Evolutionary conservation across 1,140 invertebrate species (phyloP).

Genomic region (Heliconius hewitsoni): DNA sequence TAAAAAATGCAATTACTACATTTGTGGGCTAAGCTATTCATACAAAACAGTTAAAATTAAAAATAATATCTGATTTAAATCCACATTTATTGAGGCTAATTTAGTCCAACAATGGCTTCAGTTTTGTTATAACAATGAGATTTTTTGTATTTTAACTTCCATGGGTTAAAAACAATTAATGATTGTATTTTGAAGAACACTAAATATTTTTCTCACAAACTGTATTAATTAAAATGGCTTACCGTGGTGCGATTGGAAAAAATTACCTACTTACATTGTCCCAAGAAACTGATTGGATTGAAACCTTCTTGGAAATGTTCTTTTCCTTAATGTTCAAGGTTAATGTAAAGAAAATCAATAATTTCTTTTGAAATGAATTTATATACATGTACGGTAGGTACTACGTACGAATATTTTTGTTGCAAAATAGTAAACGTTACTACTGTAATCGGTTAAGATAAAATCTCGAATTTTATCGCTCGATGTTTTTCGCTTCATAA

Average conservation of each 20-base stretch:
- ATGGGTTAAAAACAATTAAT: background rate
- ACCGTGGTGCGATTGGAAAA: background rate
- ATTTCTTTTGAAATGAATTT: too few species aligned
- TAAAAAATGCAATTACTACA: too few species aligned
- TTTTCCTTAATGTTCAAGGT: background rate
- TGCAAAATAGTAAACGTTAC: background rate
- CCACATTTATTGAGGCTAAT: background rate
- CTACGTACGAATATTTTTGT: background rate
- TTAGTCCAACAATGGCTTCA: background rate
- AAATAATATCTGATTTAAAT: too few species aligned
- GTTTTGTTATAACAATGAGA: background rate
- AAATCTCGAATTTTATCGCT: background rate
- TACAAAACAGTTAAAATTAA: too few species aligned
- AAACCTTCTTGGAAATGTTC: background rate
- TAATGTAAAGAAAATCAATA: background rate
- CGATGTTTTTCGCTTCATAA: slow-evolving; percentile 8
- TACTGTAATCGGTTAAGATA: background rate
- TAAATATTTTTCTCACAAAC: background rate
- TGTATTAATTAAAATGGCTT: background rate
- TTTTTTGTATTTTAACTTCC: background rate
- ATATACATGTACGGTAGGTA: too few species aligned
- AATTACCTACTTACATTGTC: background rate
- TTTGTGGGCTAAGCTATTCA: too few species aligned
- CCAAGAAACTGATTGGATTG: background rate
- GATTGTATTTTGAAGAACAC: background rate